Percentiles rank a stretch among this genome's conserved stretches.
phyloP scores from a whole-genome alignment of 92 coral and sea anemone species.

The Phenganax marumi region DNA sequence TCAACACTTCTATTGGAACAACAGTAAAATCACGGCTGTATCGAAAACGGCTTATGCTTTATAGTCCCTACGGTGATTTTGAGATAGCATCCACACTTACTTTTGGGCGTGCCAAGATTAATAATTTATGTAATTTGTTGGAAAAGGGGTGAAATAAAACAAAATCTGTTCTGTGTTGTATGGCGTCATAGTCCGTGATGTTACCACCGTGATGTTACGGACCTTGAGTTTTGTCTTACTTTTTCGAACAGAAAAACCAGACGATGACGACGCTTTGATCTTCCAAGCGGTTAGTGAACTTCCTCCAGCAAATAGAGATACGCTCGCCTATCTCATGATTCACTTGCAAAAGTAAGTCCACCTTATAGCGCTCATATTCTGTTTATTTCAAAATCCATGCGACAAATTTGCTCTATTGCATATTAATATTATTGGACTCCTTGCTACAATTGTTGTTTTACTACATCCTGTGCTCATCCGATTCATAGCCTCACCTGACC shows the following conservation, averaged over 20 bases:
- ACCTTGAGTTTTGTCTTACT: background rate
- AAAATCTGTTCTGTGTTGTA: background rate
- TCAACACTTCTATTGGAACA: no score
- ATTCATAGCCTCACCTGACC: no score
- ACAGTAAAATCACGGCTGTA: no score
- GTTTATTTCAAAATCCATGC: no score
- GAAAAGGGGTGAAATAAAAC: no score
- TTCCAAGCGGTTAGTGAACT: conserved; percentile 98
- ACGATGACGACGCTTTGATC: conserved; percentile 80
- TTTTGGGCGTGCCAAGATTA: no score
- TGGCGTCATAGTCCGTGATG: background rate
- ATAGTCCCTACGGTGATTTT: no score
- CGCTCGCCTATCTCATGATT: conserved; percentile 74
- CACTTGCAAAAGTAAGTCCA: conserved; percentile 83
- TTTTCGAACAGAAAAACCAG: conserved; percentile 62
- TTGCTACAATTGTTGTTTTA: no score
- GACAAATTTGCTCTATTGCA: background rate
- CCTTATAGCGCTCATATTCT: background rate
- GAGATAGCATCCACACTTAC: no score
- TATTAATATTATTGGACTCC: background rate
- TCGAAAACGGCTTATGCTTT: background rate
- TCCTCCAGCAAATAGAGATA: conserved; percentile 95
- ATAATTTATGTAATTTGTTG: no score
- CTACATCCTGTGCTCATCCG: no score
- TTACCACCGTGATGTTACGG: background rate